A percentile compares a stretch with the other conserved stretches of the same genome.
These are phyloP conservation scores for Sicus ferrugineus DNA, from an alignment of 2,888 invertebrate species.

Conservation along the genomic window DNA sequence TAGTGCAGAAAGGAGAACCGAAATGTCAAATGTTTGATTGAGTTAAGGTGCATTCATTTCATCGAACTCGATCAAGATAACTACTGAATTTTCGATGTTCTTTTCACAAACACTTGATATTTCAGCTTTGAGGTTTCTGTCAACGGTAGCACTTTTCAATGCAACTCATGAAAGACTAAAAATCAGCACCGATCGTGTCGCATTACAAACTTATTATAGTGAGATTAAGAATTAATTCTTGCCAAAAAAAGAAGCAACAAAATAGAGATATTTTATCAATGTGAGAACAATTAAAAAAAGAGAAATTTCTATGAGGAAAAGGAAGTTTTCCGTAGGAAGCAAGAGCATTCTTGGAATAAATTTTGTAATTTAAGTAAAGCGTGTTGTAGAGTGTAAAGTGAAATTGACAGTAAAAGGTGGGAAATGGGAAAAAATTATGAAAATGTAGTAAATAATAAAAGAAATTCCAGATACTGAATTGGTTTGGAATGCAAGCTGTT, in stretches of 20 bases:
- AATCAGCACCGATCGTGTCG: conserved; percentile 13
- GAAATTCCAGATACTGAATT: too few species aligned
- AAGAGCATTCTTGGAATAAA: too few species aligned
- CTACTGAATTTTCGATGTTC: not conserved
- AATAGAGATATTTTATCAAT: not conserved
- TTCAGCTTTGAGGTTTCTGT: not conserved
- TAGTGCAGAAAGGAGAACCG: not conserved
- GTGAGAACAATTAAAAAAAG: not conserved
- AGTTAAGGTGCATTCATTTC: conserved; percentile 12
- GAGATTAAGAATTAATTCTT: not conserved
- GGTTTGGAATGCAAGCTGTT: too few species aligned
- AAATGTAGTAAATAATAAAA: too few species aligned
- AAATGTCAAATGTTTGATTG: conserved; percentile 31
- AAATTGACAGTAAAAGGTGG: too few species aligned
- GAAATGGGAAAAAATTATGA: too few species aligned
- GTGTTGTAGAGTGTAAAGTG: too few species aligned
- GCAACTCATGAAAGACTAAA: not conserved
- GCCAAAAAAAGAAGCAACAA: not conserved
- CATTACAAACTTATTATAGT: conserved; percentile 21
- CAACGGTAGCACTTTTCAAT: not conserved
- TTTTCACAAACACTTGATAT: conserved; percentile 3
- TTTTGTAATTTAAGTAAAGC: too few species aligned
- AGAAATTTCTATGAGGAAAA: not conserved
- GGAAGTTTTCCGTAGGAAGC: too few species aligned
- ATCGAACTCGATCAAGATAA: conserved; percentile 20